Conservation (phyloP, 2,888 invertebrate genomes). For the Timema cristinae region DNA sequence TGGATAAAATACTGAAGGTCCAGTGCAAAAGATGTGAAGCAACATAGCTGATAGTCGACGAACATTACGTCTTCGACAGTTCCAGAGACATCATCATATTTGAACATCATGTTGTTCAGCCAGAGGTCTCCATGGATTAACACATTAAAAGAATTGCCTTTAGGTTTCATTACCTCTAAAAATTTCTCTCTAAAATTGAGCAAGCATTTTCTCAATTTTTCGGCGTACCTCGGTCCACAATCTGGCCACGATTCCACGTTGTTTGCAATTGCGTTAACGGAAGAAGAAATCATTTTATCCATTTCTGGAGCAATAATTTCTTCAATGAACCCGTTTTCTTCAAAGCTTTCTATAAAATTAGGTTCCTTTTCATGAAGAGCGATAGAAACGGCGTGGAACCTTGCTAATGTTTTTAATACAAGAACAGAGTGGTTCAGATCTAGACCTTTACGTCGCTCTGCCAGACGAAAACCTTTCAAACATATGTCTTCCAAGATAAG, state of each 20-base stretch:
- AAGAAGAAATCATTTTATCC: not conserved
- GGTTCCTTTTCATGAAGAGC: constrained; percentile 3
- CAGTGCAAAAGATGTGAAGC: not conserved
- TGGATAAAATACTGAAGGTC: constrained; percentile 16
- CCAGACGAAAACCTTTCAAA: constrained; percentile 2
- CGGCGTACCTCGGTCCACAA: not conserved
- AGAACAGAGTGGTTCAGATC: constrained; percentile 13
- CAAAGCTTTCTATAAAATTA: not conserved
- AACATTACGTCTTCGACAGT: constrained; percentile 2
- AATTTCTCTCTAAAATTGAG: too few species aligned
- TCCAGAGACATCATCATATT: not conserved
- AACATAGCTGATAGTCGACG: constrained; percentile 9
- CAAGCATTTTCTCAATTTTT: not conserved
- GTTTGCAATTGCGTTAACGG: not conserved
- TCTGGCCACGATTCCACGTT: not conserved
- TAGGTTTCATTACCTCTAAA: not conserved
- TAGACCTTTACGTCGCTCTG: not conserved
- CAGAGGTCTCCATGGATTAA: constrained; percentile 4
- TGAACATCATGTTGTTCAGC: constrained; percentile 9
- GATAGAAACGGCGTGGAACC: constrained; percentile 6
- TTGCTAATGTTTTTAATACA: not conserved
- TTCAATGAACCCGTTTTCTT: constrained; percentile 1
- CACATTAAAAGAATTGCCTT: not conserved
- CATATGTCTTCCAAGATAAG: not conserved
- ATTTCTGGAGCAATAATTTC: not conserved